A percentile compares a stretch with the other conserved stretches of the same genome.
phyloP scores from a whole-genome alignment of 2,797 vertebrate genomes.

The Momotus momota region DNA sequence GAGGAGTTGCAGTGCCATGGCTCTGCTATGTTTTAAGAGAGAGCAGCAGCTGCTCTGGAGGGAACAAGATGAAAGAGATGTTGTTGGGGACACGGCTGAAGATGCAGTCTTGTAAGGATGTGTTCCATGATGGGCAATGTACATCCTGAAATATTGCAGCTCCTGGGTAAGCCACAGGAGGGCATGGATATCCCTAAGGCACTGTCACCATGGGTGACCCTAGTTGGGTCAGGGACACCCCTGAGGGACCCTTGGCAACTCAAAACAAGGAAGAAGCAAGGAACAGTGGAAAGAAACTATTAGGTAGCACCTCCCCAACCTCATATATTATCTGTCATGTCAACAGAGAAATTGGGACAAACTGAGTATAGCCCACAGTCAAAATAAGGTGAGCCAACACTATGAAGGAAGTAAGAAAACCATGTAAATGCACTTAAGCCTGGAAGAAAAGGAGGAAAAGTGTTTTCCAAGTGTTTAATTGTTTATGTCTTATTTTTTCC shows the following conservation, averaged over 20 bases:
- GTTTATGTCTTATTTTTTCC: not conserved
- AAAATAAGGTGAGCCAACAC: not conserved
- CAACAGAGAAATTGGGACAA: not conserved
- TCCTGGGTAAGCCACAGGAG: not conserved
- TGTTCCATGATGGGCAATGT: accelerated
- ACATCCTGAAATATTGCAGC: not conserved
- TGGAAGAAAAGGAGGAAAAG: not conserved
- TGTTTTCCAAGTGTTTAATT: not conserved
- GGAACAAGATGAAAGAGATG: not conserved
- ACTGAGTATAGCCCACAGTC: not conserved
- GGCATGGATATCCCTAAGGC: not conserved
- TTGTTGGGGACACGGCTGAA: not conserved
- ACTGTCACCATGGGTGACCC: not conserved
- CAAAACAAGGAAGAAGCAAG: not conserved
- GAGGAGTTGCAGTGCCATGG: not conserved
- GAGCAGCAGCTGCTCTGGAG: not conserved
- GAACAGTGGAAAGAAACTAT: not conserved
- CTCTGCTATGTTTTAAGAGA: not conserved
- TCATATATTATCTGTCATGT: not conserved
- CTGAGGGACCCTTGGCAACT: not conserved
- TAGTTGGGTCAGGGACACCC: not conserved
- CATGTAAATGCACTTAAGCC: not conserved
- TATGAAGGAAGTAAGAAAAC: not conserved
- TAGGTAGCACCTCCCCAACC: too few species aligned
- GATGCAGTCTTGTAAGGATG: not conserved